These are phyloP conservation scores for Oscheius sp. DNA, from an alignment of 2,888 invertebrate genomes.

Conservation along the genomic window DNA sequence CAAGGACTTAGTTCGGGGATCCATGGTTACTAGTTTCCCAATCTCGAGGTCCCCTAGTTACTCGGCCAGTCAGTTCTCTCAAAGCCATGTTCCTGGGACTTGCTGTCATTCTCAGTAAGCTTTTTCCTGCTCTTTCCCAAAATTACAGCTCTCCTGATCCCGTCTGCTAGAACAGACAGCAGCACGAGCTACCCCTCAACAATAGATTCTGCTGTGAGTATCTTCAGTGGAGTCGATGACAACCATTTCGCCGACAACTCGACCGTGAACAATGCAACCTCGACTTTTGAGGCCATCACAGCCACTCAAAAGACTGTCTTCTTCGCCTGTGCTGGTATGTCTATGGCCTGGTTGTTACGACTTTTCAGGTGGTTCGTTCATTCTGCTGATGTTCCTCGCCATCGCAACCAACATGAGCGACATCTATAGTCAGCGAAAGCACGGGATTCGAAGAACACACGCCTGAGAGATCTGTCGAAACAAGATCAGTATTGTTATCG, in stretches of 20 bases:
- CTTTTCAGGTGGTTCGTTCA: conserved; percentile 4
- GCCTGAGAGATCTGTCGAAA: background rate
- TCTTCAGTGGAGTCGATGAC: background rate
- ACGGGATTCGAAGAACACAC: conserved; percentile 5
- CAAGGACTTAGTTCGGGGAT: no score
- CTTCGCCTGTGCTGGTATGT: conserved; percentile 1
- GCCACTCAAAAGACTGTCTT: conserved; percentile 1
- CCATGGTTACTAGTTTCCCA: no score
- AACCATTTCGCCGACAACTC: background rate
- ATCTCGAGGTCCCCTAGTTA: no score
- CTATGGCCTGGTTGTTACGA: background rate
- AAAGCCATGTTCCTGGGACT: no score
- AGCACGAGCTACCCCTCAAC: no score
- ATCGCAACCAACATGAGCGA: background rate
- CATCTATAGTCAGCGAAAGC: conserved; percentile 9
- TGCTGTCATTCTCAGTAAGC: no score
- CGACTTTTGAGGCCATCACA: background rate
- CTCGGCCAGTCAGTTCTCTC: no score
- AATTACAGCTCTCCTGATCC: no score
- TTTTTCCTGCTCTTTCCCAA: no score
- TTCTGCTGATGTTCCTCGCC: conserved; percentile 7
- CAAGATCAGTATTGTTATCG: background rate
- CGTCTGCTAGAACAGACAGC: no score
- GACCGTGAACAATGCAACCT: background rate
- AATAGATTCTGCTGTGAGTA: background rate